Evolutionary conservation across 2,113 vertebrate species (phyloP).

Genomic region (Centropristis striata): DNA sequence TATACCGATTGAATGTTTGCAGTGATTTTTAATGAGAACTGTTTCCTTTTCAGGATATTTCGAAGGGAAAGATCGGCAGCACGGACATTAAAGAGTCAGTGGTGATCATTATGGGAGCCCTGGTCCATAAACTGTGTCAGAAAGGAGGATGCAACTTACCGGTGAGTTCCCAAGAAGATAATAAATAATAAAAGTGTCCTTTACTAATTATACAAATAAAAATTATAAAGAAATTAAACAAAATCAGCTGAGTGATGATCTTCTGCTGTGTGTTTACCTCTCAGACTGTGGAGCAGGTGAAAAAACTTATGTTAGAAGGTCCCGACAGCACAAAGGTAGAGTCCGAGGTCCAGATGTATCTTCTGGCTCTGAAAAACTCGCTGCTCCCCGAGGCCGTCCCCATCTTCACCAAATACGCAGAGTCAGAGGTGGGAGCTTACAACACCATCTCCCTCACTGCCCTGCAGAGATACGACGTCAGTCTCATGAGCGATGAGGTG

Average conservation of each 20-base stretch:
- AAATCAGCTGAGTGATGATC: not conserved
- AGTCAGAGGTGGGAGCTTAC: slow-evolving; percentile 89
- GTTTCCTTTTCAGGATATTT: slow-evolving; percentile 86
- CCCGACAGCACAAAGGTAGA: slow-evolving; percentile 87
- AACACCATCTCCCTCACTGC: slow-evolving; percentile 89
- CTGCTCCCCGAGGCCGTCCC: slow-evolving; percentile 93
- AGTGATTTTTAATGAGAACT: not conserved
- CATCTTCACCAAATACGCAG: slow-evolving; percentile 88
- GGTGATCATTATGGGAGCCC: slow-evolving; percentile 92
- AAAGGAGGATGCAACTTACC: slow-evolving; percentile 90
- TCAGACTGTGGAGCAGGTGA: slow-evolving; percentile 91
- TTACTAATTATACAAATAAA: not conserved
- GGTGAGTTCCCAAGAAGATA: slow-evolving; percentile 82
- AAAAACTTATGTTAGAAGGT: slow-evolving; percentile 91
- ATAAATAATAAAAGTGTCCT: not conserved
- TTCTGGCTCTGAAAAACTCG: slow-evolving; percentile 95
- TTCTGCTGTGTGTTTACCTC: slow-evolving; percentile 42
- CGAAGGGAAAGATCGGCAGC: slow-evolving; percentile 89
- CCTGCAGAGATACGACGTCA: slow-evolving; percentile 91
- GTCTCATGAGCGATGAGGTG: slow-evolving; percentile 91
- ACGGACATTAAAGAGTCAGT: slow-evolving; percentile 93
- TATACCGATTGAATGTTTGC: not conserved
- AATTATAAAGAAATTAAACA: too few species aligned
- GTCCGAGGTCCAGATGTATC: slow-evolving; percentile 90
- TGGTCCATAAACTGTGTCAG: slow-evolving; percentile 92